phyloP scores from a whole-genome alignment of 2,888 invertebrate genomes.

The Scaptomyza caliginosa region DNA sequence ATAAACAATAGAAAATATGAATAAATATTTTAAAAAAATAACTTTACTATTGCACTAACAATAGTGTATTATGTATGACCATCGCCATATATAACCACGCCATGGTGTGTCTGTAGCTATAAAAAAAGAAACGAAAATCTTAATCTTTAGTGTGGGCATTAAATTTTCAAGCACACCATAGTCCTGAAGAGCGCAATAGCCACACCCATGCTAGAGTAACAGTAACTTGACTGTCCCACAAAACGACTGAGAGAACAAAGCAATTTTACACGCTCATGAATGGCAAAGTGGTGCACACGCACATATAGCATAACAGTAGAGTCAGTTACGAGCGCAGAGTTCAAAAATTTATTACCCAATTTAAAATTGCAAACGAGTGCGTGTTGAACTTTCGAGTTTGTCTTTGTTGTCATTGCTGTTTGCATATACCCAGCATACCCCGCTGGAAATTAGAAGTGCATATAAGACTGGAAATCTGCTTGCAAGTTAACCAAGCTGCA shows the following conservation, averaged over 20 bases:
- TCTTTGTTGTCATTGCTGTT: conserved; percentile 38
- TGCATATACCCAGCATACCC: conserved; percentile 22
- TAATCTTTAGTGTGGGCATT: conserved; percentile 77
- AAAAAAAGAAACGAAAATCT: conserved; percentile 61
- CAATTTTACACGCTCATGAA: conserved; percentile 68
- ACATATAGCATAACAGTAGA: conserved; percentile 16
- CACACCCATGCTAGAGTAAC: conserved; percentile 25
- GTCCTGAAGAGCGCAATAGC: conserved; percentile 11
- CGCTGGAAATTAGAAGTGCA: not conserved
- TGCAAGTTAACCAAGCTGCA: not conserved
- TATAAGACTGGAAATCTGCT: not conserved
- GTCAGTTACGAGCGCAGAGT: conserved; percentile 29
- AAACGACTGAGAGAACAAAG: conserved; percentile 64
- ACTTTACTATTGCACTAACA: no score
- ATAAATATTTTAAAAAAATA: no score
- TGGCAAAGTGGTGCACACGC: conserved; percentile 33
- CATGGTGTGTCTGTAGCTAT: not conserved
- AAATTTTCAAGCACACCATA: conserved; percentile 56
- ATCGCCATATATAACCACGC: no score
- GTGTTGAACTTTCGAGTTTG: conserved; percentile 69
- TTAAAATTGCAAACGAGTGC: conserved; percentile 81
- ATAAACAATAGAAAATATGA: no score
- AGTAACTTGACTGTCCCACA: conserved; percentile 37
- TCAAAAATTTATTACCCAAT: conserved; percentile 80
- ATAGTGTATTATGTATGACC: no score